Evolutionary conservation across 2,888 invertebrate genomes (phyloP).

Genomic region (Mystacides longicornis): DNA sequence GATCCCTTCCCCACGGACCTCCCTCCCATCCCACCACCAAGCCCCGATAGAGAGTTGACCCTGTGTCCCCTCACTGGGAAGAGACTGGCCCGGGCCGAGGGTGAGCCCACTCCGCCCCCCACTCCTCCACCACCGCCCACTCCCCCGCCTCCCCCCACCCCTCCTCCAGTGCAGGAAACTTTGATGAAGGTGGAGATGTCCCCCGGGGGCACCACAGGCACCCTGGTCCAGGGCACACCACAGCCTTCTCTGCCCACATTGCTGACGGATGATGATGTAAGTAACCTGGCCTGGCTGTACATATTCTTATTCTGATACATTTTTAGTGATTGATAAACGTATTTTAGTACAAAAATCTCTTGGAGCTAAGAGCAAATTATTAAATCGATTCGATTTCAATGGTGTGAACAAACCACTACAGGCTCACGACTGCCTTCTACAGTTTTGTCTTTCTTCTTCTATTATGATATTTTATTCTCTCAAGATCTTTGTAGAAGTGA

Average conservation of each 20-base stretch:
- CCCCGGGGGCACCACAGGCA: conserved; percentile 57
- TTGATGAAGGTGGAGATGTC: conserved; percentile 50
- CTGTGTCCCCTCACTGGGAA: conserved; percentile 59
- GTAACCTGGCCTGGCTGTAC: too few species aligned
- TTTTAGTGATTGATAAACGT: too few species aligned
- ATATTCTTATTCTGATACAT: too few species aligned
- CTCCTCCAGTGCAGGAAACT: conserved; percentile 28
- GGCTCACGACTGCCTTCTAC: too few species aligned
- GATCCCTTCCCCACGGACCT: conserved; percentile 54
- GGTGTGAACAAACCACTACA: too few species aligned
- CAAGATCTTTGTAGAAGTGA: too few species aligned
- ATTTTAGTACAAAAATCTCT: not conserved
- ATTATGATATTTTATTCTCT: too few species aligned
- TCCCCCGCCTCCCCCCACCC: conserved; percentile 33
- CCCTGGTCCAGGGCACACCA: conserved; percentile 47
- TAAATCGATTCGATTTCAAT: too few species aligned
- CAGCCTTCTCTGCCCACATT: conserved; percentile 44
- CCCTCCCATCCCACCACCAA: conserved; percentile 45
- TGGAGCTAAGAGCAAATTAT: too few species aligned
- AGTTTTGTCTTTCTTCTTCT: too few species aligned
- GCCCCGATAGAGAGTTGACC: conserved; percentile 61
- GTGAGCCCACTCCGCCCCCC: conserved; percentile 53
- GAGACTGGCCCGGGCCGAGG: conserved; percentile 53
- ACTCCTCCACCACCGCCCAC: conserved; percentile 42
- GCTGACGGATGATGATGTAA: conserved; percentile 45